Conservation (phyloP, 2,113 vertebrate genomes). For the Eulemur rufifrons region DNA sequence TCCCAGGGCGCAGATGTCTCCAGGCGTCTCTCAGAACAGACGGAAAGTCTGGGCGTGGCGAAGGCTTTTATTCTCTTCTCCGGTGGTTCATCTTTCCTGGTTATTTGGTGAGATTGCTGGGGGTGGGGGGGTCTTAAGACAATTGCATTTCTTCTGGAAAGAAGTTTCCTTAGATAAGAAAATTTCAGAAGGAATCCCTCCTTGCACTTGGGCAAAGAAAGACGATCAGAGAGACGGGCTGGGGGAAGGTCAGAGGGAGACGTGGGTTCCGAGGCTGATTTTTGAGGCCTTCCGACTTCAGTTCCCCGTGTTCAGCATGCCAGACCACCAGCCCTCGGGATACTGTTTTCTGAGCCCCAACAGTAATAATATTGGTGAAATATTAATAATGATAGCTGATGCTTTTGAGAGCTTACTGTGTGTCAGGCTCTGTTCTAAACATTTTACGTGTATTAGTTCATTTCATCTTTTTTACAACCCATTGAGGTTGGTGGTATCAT, state of each 20-base stretch:
- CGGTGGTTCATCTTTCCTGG: background rate
- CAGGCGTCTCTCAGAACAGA: background rate
- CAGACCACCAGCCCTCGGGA: background rate
- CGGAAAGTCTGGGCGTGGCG: background rate
- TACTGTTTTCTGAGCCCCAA: background rate
- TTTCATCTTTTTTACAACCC: background rate
- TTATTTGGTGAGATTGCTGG: background rate
- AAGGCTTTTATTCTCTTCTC: background rate
- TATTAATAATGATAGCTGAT: background rate
- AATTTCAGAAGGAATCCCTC: background rate
- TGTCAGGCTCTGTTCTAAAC: background rate
- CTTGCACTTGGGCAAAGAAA: background rate
- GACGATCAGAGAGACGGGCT: background rate
- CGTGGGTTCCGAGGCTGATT: background rate
- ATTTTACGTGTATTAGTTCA: background rate
- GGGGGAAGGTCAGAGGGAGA: background rate
- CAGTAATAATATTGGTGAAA: background rate
- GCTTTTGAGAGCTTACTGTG: background rate
- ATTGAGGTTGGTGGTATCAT: background rate
- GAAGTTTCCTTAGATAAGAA: background rate
- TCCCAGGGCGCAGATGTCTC: background rate
- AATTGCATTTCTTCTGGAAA: background rate
- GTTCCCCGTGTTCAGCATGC: background rate
- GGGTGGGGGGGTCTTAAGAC: background rate
- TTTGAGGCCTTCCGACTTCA: background rate